phyloP scores from a whole-genome alignment of 2,797 vertebrate genomes.

The Amphiprion clarkii region DNA sequence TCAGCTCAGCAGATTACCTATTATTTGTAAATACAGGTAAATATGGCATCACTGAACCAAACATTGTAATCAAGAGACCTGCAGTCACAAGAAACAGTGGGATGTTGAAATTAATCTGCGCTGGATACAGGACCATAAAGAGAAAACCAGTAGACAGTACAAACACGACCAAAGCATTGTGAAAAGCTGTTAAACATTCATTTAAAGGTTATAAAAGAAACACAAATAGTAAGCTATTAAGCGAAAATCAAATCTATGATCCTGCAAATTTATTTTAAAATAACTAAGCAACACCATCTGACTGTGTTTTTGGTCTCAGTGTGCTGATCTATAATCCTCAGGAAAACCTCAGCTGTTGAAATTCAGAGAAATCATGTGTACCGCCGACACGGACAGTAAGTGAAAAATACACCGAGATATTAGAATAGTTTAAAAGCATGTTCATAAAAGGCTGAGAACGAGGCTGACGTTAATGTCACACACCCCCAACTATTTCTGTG shows the following conservation, averaged over 20 bases:
- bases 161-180: not conserved
- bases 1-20: slow-evolving; percentile 23
- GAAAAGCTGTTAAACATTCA: not conserved
- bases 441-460: slow-evolving; percentile 1
- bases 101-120: slow-evolving; percentile 1
- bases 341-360: slow-evolving; percentile 53
- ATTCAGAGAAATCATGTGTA: slow-evolving; percentile 35
- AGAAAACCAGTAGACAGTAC: not conserved
- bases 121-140: slow-evolving; percentile 30
- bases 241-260: not conserved
- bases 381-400: slow-evolving; percentile 2
- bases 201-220: not conserved
- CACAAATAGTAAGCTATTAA: not conserved
- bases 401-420: slow-evolving; percentile 24
- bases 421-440: slow-evolving; percentile 14
- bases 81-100: slow-evolving; percentile 4
- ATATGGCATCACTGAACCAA: not conserved
- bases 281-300: not conserved
- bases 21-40: slow-evolving; percentile 7
- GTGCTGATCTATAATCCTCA: slow-evolving; percentile 62
- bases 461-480: slow-evolving; percentile 3
- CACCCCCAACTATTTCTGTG: slow-evolving; percentile 9
- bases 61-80: slow-evolving; percentile 13
- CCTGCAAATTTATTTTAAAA: slow-evolving; percentile 1
- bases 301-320: slow-evolving; percentile 15